phyloP scores from a whole-genome alignment of 2,113 vertebrate genomes.

The Atractosteus spatula region DNA sequence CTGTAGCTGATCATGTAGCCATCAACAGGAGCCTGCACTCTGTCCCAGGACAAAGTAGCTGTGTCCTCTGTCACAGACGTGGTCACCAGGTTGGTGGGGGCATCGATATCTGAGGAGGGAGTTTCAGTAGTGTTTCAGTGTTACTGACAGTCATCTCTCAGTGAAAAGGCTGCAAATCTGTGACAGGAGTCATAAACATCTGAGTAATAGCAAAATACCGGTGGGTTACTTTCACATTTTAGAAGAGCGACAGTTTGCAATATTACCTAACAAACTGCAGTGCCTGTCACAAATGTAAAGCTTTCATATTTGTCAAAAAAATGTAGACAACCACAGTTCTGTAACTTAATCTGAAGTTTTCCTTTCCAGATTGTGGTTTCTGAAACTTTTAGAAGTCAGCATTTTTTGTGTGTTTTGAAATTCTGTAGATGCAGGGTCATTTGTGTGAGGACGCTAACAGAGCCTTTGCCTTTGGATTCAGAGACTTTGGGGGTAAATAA shows the following conservation, averaged over 20 bases:
- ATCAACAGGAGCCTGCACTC: slow-evolving; percentile 63
- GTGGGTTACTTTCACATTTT: not conserved
- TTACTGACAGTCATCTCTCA: not conserved
- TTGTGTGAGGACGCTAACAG: not conserved
- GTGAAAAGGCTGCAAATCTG: too few relatives aligned
- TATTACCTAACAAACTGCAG: not conserved
- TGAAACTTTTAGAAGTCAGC: slow-evolving; percentile 13
- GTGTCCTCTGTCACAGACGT: slow-evolving; percentile 66
- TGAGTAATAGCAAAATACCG: not conserved
- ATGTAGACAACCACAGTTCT: slow-evolving; percentile 13
- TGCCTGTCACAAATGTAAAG: not conserved
- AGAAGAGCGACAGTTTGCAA: not conserved
- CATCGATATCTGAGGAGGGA: slow-evolving; percentile 57
- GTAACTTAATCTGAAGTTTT: not conserved
- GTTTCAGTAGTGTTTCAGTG: not conserved
- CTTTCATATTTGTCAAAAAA: slow-evolving; percentile 3
- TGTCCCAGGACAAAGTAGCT: slow-evolving; percentile 64
- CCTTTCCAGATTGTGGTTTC: not conserved
- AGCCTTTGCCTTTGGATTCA: too few relatives aligned
- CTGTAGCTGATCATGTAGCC: slow-evolving; percentile 72
- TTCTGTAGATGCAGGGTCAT: slow-evolving; percentile 1
- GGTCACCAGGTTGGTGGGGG: slow-evolving; percentile 56
- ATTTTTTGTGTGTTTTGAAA: slow-evolving; percentile 6
- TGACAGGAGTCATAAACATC: too few relatives aligned
- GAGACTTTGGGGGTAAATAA: not conserved